Evolutionary conservation across 2,113 vertebrate species (phyloP), one percentile per base, ranked within the genome.

Genomic region (Siniperca chuatsi): DNA sequence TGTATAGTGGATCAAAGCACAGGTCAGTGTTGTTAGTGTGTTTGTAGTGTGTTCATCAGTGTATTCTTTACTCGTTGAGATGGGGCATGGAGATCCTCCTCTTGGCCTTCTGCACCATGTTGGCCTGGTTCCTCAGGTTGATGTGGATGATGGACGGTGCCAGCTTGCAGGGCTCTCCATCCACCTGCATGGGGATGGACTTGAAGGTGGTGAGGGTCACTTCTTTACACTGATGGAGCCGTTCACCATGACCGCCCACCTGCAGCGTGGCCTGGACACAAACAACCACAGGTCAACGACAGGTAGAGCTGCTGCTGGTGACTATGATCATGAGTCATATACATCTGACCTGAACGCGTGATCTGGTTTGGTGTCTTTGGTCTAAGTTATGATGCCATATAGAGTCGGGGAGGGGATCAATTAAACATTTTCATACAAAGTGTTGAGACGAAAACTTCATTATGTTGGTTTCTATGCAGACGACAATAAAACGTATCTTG

Each of bases 141-240:
- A 99, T 99, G 84, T 61, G 93, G 83, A 99, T 98, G 87, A 97
- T 62, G 1, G 98, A 99, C 3, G 98, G 95, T 0, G 97, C 94
- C 62, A 99, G 95, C 79, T 96, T 97, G 89, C 98, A 99, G 70
- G 98, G 98, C 78, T 99, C 98, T 0, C 98, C 98, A 0, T 99
- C 98, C 52, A 99, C 98, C 95, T 99, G 98, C 97, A 99, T 97
- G 1, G 98, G 98, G 90, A 99, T 99, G 86, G 98, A 95, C 96
- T 98, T 99, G 85, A 82, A 96, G 0, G 98, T 99, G 90, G 96
- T 98, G 64, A 99, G 96, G 54, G 96, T 93, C 82, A 97, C 98
- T 72, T 98, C 97, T 0, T 95, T 96, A 69, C 98, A 99, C 95
- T 99, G 98, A 7, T 97, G 96, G 77, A 99, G 95, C 16, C 98